These are phyloP conservation scores for Diplodus puntazzo DNA, from an alignment of 2,797 vertebrate species.

Conservation along the genomic window DNA sequence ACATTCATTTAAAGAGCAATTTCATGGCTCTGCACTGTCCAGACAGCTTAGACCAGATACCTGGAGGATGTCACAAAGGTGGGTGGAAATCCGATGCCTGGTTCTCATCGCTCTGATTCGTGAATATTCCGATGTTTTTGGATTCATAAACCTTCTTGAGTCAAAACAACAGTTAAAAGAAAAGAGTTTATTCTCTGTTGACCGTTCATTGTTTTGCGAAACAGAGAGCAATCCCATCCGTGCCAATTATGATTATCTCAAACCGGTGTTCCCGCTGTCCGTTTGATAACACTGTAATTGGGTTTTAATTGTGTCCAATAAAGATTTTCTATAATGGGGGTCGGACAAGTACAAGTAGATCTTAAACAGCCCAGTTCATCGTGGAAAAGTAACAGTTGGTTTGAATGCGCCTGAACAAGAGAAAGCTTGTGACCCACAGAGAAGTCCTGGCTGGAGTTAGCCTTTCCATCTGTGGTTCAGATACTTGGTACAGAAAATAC, in stretches of 20 bases:
- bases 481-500: conserved; percentile 3
- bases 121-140: neutral
- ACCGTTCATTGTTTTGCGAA: neutral
- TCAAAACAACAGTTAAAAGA: neutral
- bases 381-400: conserved; percentile 20
- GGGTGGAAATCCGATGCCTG: neutral
- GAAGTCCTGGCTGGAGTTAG: neutral
- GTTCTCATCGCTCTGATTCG: conserved; percentile 5
- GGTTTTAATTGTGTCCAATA: conserved; percentile 30
- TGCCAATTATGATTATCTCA: conserved; percentile 10
- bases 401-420: neutral
- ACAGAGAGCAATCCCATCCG: neutral
- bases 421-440: conserved; percentile 11
- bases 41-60: conserved; percentile 2
- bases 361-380: conserved; percentile 9
- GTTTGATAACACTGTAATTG: conserved; percentile 20
- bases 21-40: neutral
- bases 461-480: neutral
- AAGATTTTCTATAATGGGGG: conserved; percentile 21
- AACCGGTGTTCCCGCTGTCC: neutral
- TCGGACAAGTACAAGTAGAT: conserved; percentile 16
- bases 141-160: conserved; percentile 12
- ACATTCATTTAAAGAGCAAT: conserved; percentile 5
- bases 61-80: conserved; percentile 1
- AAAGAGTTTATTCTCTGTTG: neutral